Percentiles rank a stretch among this genome's conserved stretches.
Evolutionary conservation across 1,140 invertebrate genomes (phyloP).

Genomic region (Patella vulgata): DNA sequence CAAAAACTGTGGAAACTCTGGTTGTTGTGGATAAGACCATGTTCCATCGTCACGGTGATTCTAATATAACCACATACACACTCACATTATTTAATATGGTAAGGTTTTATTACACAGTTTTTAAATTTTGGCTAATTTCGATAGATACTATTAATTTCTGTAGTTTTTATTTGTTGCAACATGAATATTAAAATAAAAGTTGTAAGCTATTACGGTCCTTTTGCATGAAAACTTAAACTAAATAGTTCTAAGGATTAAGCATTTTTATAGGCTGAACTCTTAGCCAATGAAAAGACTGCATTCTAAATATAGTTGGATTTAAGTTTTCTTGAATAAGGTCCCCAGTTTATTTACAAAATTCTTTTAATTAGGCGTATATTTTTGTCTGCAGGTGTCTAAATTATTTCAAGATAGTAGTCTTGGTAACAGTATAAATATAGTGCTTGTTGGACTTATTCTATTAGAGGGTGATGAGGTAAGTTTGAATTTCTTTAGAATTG

Average conservation of each 20-base stretch:
- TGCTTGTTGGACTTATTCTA: conserved; percentile 54
- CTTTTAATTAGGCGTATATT: not conserved
- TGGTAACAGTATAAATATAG: conserved; percentile 54
- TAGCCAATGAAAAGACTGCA: too few relatives aligned
- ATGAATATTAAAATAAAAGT: not conserved
- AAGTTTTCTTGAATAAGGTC: too few relatives aligned
- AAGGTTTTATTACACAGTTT: conserved; percentile 13
- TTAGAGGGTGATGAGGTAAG: conserved; percentile 61
- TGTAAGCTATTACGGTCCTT: not conserved
- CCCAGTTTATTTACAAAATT: too few relatives aligned
- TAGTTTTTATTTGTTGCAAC: not conserved
- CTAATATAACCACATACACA: conserved; percentile 62
- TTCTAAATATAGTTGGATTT: too few relatives aligned
- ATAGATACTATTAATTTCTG: not conserved
- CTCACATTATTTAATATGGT: conserved; percentile 65
- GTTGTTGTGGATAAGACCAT: conserved; percentile 58
- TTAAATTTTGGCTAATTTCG: not conserved
- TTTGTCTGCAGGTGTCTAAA: conserved; percentile 54
- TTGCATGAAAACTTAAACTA: not conserved
- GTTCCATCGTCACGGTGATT: conserved; percentile 57
- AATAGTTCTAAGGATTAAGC: too few relatives aligned
- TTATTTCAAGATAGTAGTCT: conserved; percentile 57
- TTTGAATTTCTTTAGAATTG: too few relatives aligned
- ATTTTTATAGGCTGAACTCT: too few relatives aligned
- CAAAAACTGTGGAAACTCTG: conserved; percentile 52